These are phyloP conservation scores for Oceanites oceanicus DNA, from an alignment of 2,113 vertebrate genomes.

Conservation along the genomic window DNA sequence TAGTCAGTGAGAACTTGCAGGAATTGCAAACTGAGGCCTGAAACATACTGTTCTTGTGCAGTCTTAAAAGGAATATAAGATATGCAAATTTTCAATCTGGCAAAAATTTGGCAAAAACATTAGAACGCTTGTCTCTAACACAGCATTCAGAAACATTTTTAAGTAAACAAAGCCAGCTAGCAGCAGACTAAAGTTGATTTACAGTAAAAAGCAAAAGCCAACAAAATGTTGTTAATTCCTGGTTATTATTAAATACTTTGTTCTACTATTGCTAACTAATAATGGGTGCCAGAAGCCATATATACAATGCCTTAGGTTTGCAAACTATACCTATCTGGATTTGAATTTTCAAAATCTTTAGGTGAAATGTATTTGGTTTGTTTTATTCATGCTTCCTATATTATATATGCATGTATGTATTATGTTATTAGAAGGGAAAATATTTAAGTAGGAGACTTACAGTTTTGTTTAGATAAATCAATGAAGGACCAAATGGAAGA, in stretches of 20 bases:
- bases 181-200: constrained; percentile 53
- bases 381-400: background rate
- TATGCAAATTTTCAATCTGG: constrained; percentile 61
- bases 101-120: constrained; percentile 60
- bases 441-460: background rate
- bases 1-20: background rate
- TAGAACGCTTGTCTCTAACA: constrained; percentile 55
- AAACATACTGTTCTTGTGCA: constrained; percentile 51
- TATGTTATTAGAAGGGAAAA: background rate
- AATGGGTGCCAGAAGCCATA: background rate
- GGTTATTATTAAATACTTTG: constrained; percentile 64
- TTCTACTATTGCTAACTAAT: constrained; percentile 36
- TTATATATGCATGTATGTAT: background rate
- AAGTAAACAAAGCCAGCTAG: constrained; percentile 65
- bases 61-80: constrained; percentile 58
- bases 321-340: background rate
- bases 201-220: constrained; percentile 52
- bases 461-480: background rate
- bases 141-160: constrained; percentile 64
- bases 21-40: constrained; percentile 9
- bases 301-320: background rate
- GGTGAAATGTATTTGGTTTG: background rate
- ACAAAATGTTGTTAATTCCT: constrained; percentile 43
- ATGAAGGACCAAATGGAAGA: background rate
- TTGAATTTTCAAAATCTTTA: background rate